These are phyloP conservation scores for Petrocephalus zakoni DNA, from an alignment of 2,113 vertebrate species.

Conservation along the genomic window DNA sequence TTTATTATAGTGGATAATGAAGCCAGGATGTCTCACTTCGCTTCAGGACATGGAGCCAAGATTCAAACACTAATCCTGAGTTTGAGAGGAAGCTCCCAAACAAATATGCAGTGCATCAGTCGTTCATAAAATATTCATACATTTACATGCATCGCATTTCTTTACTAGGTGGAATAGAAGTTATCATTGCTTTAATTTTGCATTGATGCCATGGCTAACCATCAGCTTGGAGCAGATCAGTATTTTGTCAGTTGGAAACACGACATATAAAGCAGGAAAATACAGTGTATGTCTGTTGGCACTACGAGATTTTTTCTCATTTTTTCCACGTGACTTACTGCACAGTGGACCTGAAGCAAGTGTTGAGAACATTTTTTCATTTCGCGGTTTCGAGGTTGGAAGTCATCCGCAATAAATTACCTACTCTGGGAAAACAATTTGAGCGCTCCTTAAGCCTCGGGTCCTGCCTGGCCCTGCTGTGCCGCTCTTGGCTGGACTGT, in stretches of 20 bases:
- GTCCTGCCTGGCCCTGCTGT: not conserved
- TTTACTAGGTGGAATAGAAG: not conserved
- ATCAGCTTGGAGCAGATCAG: not conserved
- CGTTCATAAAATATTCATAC: not conserved
- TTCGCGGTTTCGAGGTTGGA: not conserved
- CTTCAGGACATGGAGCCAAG: not conserved
- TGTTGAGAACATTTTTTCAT: not conserved
- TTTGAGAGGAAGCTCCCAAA: not conserved
- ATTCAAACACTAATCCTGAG: not conserved
- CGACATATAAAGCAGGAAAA: not conserved
- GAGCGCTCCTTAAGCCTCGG: not conserved
- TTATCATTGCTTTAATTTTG: not conserved
- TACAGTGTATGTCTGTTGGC: not conserved
- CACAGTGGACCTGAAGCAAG: not conserved
- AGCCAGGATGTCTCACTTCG: not conserved
- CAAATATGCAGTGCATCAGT: not conserved
- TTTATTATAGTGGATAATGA: not conserved
- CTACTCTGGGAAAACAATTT: not conserved
- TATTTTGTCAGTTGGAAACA: not conserved
- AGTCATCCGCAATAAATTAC: slow-evolving; percentile 6
- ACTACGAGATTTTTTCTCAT: not conserved
- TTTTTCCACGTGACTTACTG: not conserved
- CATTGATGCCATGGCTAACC: not conserved
- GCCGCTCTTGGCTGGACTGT: slow-evolving; percentile 1
- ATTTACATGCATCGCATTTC: not conserved